Evolutionary conservation across 2,888 invertebrate genomes (phyloP).

Genomic region (Corythucha ciliata): DNA sequence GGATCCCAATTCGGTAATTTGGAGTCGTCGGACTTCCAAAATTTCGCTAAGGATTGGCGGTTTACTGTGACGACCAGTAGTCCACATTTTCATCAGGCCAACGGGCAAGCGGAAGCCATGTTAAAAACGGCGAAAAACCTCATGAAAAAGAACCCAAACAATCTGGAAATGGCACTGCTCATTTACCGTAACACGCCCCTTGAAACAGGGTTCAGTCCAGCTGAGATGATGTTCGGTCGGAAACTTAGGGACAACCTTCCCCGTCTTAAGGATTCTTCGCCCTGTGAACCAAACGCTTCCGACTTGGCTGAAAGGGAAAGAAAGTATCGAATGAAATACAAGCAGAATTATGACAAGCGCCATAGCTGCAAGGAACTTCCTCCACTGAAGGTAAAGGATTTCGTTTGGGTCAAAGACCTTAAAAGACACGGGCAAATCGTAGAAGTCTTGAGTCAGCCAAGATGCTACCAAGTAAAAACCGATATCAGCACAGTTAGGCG

Average conservation of each 20-base stretch:
- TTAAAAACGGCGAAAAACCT: conserved; percentile 14
- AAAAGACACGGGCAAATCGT: conserved; percentile 7
- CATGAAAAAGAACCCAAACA: conserved; percentile 9
- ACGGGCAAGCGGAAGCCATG: conserved; percentile 13
- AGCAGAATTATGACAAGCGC: neutral
- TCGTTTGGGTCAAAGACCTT: conserved; percentile 13
- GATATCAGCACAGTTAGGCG: conserved; percentile 5
- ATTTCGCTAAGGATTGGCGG: conserved; percentile 11
- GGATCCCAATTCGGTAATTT: conserved; percentile 12
- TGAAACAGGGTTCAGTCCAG: neutral
- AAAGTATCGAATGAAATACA: conserved; percentile 8
- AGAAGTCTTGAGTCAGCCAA: neutral
- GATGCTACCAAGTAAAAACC: conserved; percentile 5
- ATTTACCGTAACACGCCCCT: conserved; percentile 9
- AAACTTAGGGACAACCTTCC: neutral
- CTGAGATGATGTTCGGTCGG: conserved; percentile 15
- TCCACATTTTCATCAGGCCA: conserved; percentile 13
- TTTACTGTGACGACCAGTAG: conserved; percentile 2
- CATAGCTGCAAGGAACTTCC: conserved; percentile 4
- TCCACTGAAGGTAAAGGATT: neutral
- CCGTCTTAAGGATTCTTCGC: too few species aligned
- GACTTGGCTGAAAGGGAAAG: conserved; percentile 1
- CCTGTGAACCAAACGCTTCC: too few species aligned
- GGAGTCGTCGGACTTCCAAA: conserved; percentile 6
- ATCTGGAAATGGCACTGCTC: conserved; percentile 8